phyloP scores from a whole-genome alignment of 2,113 vertebrate species.

The Delphinapterus leucas region DNA sequence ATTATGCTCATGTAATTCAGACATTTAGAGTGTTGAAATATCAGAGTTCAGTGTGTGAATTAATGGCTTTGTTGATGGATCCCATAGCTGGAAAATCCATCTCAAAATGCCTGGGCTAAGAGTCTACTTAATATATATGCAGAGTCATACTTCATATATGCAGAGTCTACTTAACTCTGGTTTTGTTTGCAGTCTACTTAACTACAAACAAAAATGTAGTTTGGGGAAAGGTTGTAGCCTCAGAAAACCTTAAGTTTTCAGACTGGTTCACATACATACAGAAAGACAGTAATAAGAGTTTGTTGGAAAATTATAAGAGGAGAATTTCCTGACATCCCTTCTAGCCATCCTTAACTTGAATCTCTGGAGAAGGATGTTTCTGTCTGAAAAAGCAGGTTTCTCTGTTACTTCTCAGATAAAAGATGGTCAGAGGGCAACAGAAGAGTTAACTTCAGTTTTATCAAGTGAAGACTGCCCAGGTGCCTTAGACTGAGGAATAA shows the following conservation, averaged over 20 bases:
- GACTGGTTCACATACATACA: background rate
- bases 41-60: background rate
- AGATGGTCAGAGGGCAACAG: constrained; percentile 50
- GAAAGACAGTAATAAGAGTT: background rate
- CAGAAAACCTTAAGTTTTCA: background rate
- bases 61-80: background rate
- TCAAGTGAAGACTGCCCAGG: constrained; percentile 37
- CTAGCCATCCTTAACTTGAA: constrained; percentile 2
- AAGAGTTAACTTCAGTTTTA: constrained; percentile 60
- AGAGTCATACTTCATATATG: background rate
- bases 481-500: constrained; percentile 49
- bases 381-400: background rate
- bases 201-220: background rate
- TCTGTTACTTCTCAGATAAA: constrained; percentile 60
- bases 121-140: background rate
- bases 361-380: background rate
- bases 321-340: constrained; percentile 69
- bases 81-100: background rate
- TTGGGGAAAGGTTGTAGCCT: background rate
- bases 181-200: background rate
- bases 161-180: background rate
- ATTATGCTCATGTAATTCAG: background rate
- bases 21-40: background rate
- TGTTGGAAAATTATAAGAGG: constrained; percentile 4
- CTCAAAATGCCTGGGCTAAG: background rate